Evolutionary conservation across 2,113 vertebrate species (phyloP).

Genomic region (Nothocercus julius): DNA sequence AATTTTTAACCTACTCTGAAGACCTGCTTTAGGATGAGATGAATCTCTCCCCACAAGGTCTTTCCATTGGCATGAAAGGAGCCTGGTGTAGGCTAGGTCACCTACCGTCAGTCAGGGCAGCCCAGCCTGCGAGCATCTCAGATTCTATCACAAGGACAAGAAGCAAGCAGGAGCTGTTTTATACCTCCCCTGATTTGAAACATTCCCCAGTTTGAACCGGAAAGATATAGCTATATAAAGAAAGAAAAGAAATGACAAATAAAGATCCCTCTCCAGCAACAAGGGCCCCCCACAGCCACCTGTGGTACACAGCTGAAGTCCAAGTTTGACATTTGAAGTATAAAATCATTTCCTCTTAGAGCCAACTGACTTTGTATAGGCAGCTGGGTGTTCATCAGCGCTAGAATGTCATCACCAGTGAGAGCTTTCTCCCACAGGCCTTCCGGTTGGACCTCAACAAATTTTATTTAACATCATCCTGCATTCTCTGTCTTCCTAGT

Average conservation of each 20-base stretch:
- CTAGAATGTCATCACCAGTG: background rate
- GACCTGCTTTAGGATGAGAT: rapidly evolving
- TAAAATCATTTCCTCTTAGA: background rate
- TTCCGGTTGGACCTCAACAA: background rate
- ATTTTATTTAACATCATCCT: background rate
- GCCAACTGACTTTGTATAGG: background rate
- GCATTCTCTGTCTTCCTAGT: background rate
- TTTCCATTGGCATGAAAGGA: background rate
- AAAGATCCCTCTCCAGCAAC: background rate
- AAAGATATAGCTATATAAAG: background rate
- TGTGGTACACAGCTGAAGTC: background rate
- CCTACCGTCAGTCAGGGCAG: background rate
- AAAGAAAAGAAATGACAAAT: background rate
- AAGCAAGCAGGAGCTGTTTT: background rate
- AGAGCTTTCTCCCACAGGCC: background rate
- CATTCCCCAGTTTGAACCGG: background rate
- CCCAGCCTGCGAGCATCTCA: background rate
- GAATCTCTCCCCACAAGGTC: background rate
- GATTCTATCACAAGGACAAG: background rate
- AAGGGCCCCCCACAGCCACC: background rate
- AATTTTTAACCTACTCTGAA: background rate
- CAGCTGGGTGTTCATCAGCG: background rate
- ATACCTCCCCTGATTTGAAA: background rate
- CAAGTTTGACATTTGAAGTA: background rate
- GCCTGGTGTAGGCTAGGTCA: rapidly evolving